A percentile compares a stretch with the other conserved stretches of the same genome.
phyloP scores from a whole-genome alignment of 2,797 vertebrate species.

The Acipenser ruthenus region DNA sequence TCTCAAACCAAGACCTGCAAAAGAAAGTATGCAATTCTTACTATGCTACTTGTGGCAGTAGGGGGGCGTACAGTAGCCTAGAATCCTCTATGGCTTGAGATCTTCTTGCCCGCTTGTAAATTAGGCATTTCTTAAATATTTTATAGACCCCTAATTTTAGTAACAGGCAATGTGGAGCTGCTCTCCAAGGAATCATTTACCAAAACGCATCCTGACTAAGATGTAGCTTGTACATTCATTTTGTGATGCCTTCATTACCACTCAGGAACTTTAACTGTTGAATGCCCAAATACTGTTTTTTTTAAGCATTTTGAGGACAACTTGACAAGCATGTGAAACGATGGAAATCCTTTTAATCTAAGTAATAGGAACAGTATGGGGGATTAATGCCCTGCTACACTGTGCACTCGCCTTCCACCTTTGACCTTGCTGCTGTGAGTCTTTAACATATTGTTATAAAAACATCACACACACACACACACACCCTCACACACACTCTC shows the following conservation, averaged over 20 bases:
- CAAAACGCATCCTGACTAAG: too few relatives aligned
- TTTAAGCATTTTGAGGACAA: not conserved
- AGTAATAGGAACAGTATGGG: constrained; percentile 4
- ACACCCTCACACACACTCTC: too few relatives aligned
- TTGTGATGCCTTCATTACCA: not conserved
- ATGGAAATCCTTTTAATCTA: constrained; percentile 10
- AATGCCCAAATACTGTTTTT: constrained; percentile 4
- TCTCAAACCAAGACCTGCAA: constrained; percentile 87
- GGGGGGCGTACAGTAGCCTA: not conserved
- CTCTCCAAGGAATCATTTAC: not conserved
- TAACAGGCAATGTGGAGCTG: not conserved
- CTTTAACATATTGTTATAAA: too few relatives aligned
- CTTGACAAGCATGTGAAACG: not conserved
- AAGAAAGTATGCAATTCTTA: constrained; percentile 62
- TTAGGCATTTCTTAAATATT: not conserved
- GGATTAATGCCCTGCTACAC: constrained; percentile 6
- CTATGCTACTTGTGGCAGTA: not conserved
- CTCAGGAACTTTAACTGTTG: not conserved
- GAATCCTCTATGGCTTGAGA: not conserved
- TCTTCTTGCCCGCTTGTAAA: not conserved
- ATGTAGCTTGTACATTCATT: too few relatives aligned
- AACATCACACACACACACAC: too few relatives aligned
- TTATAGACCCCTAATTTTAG: not conserved
- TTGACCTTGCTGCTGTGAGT: not conserved
- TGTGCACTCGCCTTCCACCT: not conserved